Evolutionary conservation across 2,888 invertebrate genomes (phyloP).

Genomic region (Parascotia fuliginaria): DNA sequence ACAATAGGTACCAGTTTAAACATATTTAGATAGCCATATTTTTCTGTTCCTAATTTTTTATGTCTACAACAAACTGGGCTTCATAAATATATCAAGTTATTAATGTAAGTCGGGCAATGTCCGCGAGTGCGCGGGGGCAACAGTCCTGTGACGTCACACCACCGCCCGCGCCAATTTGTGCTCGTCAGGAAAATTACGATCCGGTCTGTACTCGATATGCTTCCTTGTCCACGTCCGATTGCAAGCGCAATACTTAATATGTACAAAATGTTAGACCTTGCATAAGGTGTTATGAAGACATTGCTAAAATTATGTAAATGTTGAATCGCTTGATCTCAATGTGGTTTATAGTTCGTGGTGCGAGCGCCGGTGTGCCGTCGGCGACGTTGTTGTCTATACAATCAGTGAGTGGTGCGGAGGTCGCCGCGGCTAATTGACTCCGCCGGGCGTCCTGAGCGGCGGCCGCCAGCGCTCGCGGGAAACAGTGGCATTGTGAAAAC

Average conservation of each 20-base stretch:
- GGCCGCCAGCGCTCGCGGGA: constrained; percentile 45
- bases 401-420: constrained; percentile 54
- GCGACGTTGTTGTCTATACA: constrained; percentile 48
- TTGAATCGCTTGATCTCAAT: constrained; percentile 50
- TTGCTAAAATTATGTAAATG: constrained; percentile 58
- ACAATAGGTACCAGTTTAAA: constrained; percentile 1
- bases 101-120: constrained; percentile 48
- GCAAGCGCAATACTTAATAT: constrained; percentile 20
- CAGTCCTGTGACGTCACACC: constrained; percentile 57
- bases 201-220: constrained; percentile 60
- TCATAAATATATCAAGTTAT: constrained; percentile 44
- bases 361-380: constrained; percentile 13
- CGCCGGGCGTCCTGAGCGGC: constrained; percentile 37
- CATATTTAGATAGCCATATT: constrained; percentile 5
- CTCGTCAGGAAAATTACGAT: constrained; percentile 64
- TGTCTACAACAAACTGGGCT: constrained; percentile 13
- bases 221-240: constrained; percentile 33
- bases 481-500: constrained; percentile 77
- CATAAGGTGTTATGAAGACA: constrained; percentile 30
- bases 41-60: constrained; percentile 3
- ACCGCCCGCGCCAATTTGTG: constrained; percentile 54
- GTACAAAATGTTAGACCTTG: constrained; percentile 19
- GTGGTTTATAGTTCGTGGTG: constrained; percentile 55
- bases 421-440: constrained; percentile 49
- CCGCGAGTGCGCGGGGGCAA: constrained; percentile 37